A percentile compares a stretch with the other conserved stretches of the same genome.
These are phyloP conservation scores for Labeo calbasu DNA, from an alignment of 2,797 vertebrate genomes.

Conservation along the genomic window DNA sequence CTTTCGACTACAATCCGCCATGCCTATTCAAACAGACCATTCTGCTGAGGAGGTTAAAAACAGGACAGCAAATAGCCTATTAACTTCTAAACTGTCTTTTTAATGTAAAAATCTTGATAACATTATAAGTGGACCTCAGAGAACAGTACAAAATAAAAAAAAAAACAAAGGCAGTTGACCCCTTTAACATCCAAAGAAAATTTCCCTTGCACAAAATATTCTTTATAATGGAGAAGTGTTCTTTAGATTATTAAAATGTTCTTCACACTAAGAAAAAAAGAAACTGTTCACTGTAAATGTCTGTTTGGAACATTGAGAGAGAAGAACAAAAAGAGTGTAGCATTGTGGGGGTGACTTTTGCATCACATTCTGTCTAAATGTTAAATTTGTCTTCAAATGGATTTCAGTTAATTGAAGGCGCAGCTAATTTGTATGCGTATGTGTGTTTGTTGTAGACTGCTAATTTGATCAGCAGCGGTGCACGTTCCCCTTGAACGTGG, in stretches of 20 bases:
- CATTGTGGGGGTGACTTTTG: neutral
- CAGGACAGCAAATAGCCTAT: too few species aligned
- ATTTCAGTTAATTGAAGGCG: conserved; percentile 23
- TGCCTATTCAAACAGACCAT: too few species aligned
- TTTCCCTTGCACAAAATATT: neutral
- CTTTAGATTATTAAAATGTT: neutral
- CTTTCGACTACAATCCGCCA: too few species aligned
- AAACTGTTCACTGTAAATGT: neutral
- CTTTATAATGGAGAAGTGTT: neutral
- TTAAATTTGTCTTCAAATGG: conserved; percentile 47
- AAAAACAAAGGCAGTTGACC: too few species aligned
- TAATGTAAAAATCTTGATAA: too few species aligned
- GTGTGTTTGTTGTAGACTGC: conserved; percentile 25
- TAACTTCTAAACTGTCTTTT: too few species aligned
- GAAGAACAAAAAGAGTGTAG: neutral
- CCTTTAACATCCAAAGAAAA: neutral
- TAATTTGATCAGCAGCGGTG: conserved; percentile 37
- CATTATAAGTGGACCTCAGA: too few species aligned
- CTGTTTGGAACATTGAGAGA: neutral
- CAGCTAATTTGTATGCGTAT: conserved; percentile 24
- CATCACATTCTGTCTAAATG: neutral
- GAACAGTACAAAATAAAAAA: too few species aligned
- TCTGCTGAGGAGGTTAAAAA: too few species aligned
- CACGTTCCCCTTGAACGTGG: conserved; percentile 55
- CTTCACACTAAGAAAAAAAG: neutral